Base-by-base conservation (phyloP, 92 coral and sea anemone species). In the Epizoanthus fatuus region DNA sequence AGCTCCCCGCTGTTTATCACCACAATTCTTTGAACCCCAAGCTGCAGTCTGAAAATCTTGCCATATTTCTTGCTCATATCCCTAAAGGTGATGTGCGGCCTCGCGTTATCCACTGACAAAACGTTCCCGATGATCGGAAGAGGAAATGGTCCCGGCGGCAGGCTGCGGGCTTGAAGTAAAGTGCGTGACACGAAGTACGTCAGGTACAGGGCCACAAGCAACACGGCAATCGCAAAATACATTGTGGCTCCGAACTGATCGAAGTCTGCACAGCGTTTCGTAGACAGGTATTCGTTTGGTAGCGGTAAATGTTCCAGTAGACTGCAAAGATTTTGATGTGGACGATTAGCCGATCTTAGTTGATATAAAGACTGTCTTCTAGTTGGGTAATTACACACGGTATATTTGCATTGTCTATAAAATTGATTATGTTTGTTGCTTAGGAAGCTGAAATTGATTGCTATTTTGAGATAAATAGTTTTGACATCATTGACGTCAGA, bases 141-240 rank as follows among this genome's bases (percentile, higher is more conserved):
- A 0, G 98, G 96, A 52, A 93, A 81, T 35, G 98, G 98, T 15
- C 98, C 98, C 1, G 97, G 96, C 22, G 98, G 98, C 82, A 96
- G 92, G 39, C 91, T 58, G 25, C 88, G 89, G 66, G 71, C 39
- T 39, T 72, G 55, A 42, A 84, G 69, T 3, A 87, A 17, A 38
- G 83, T 72, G 9, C 62, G 42, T 12, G 75, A 66, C 39, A 87
- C 49, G 25, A 86, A 86, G 47, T 79, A 56, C 9, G 53, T 69
- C 1, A 69, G 40, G 22, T 81, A 75, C 17, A 53, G 40, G 39
- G 11, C 45, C 17, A 54, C 45, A 38, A 81, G n/a, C 9, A 17
- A 17, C 19, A 60, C 56, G 0, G 42, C 70, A 2, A 77, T 44
- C 45, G 60, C 82, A 10, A 77, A 40, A 40, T 42, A 77, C 82